phyloP scores from a whole-genome alignment of 2,888 invertebrate genomes.

The Tolmerus cingulatus region DNA sequence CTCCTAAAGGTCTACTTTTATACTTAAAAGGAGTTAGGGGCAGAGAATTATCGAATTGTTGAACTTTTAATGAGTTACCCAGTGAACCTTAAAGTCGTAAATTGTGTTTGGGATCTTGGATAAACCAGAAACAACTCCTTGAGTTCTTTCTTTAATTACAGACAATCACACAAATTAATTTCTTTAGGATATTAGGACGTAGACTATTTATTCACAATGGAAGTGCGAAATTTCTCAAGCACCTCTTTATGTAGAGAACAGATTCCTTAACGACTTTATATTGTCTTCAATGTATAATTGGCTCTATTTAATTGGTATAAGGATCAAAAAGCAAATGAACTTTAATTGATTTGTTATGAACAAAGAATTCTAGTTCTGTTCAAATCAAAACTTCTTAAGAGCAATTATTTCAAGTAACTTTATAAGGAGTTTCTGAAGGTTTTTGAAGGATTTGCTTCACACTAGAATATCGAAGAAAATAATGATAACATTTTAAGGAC shows the following conservation, averaged over 20 bases:
- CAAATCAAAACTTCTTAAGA: constrained; percentile 52
- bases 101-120: constrained; percentile 54
- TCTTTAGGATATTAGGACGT: constrained; percentile 56
- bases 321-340: constrained; percentile 53
- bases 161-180: not conserved
- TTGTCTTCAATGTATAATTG: constrained; percentile 59
- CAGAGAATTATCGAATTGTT: constrained; percentile 55
- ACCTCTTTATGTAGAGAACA: constrained; percentile 53
- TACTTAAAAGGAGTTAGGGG: constrained; percentile 48
- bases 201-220: constrained; percentile 57
- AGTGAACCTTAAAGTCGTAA: constrained; percentile 56
- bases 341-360: constrained; percentile 53
- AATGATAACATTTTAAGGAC: too few species aligned
- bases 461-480: not conserved
- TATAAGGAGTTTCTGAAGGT: not conserved
- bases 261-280: constrained; percentile 59
- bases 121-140: constrained; percentile 43
- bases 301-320: constrained; percentile 58
- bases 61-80: constrained; percentile 53
- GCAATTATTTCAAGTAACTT: not conserved
- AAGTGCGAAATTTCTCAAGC: constrained; percentile 52
- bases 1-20: constrained; percentile 56
- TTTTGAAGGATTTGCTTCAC: not conserved
- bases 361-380: not conserved
- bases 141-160: not conserved